Conservation (phyloP, 2,888 invertebrate genomes). For the Sphaerophoria taeniata region DNA sequence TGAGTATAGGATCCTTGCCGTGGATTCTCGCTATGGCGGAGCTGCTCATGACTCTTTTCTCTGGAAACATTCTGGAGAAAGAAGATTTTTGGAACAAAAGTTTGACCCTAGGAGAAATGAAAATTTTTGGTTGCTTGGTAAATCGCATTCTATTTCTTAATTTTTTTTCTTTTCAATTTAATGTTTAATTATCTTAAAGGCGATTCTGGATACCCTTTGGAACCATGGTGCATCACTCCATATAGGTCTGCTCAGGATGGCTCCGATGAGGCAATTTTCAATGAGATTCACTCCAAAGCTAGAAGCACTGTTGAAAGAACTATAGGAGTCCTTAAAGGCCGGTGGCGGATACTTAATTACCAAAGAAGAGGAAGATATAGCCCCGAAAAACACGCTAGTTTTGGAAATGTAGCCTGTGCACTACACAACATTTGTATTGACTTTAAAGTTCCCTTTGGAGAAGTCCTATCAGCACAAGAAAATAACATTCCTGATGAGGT, state of each 20-base stretch:
- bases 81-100: neutral
- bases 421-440: constrained; percentile 18
- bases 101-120: constrained; percentile 3
- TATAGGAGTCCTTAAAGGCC: constrained; percentile 33
- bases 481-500: neutral
- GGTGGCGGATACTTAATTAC: constrained; percentile 34
- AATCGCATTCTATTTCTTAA: neutral
- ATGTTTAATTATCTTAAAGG: constrained; percentile 4
- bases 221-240: constrained; percentile 44
- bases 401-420: constrained; percentile 31
- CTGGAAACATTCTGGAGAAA: constrained; percentile 12
- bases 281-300: constrained; percentile 40
- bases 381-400: constrained; percentile 14
- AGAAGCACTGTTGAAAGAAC: constrained; percentile 38
- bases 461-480: neutral
- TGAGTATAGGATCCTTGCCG: constrained; percentile 5
- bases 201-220: constrained; percentile 42
- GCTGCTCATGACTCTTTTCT: constrained; percentile 35
- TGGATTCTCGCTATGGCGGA: constrained; percentile 12
- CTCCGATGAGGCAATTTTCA: constrained; percentile 28
- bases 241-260: constrained; percentile 35
- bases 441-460: constrained; percentile 15
- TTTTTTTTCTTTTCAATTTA: neutral
- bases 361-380: constrained; percentile 21
- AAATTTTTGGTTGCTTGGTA: constrained; percentile 36